Evolutionary conservation across 2,113 vertebrate genomes (phyloP).

Genomic region (Burhinus bistriatus): DNA sequence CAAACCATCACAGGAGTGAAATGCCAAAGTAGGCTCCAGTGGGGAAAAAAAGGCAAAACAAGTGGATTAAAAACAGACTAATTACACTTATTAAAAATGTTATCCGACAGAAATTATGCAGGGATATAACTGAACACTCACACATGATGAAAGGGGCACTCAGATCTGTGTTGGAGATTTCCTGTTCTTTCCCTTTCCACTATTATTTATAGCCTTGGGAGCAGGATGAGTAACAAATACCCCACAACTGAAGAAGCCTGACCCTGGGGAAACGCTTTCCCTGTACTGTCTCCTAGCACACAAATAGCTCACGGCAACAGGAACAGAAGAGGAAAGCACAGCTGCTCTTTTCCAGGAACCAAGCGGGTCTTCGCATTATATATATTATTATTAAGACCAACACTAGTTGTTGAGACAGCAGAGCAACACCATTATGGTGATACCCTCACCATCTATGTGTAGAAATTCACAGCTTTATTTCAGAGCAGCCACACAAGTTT

Average conservation of each 20-base stretch:
- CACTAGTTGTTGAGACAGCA: neutral
- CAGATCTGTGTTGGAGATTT: neutral
- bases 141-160: neutral
- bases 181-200: neutral
- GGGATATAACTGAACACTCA: neutral
- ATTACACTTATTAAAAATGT: neutral
- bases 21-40: neutral
- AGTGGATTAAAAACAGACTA: neutral
- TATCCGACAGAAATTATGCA: neutral
- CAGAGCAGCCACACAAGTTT: neutral
- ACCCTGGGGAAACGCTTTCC: neutral
- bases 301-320: neutral
- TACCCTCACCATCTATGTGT: rapidly evolving
- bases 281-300: neutral
- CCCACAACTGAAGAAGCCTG: neutral
- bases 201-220: neutral
- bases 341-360: neutral
- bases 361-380: neutral
- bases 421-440: neutral
- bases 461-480: neutral
- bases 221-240: neutral
- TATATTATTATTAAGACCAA: neutral
- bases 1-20: neutral
- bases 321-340: neutral
- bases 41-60: neutral